A percentile compares a stretch with the other conserved stretches of the same genome.
phyloP scores from a whole-genome alignment of 2,113 vertebrate genomes.

The Microtus oregoni region DNA sequence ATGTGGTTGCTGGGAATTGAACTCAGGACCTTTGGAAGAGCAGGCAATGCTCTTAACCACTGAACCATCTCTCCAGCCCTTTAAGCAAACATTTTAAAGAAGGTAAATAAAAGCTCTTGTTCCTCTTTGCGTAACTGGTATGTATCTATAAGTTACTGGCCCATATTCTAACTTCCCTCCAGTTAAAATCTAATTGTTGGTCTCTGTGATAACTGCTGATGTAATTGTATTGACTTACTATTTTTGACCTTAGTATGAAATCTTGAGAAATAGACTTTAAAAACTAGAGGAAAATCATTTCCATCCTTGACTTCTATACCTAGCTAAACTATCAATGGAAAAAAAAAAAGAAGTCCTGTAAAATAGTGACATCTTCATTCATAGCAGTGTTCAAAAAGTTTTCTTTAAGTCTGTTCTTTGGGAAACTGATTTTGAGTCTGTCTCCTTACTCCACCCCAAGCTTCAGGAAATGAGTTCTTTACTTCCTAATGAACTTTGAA shows the following conservation, averaged over 20 bases:
- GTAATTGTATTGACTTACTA: constrained; percentile 40
- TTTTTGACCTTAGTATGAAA: constrained; percentile 23
- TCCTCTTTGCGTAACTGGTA: constrained; percentile 12
- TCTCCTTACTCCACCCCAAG: too few species aligned
- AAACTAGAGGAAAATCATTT: constrained; percentile 29
- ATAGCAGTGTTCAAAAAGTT: constrained; percentile 29
- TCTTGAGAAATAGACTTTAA: constrained; percentile 23
- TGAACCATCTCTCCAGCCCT: too few species aligned
- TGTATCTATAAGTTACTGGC: background rate
- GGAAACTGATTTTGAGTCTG: background rate
- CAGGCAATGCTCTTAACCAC: too few species aligned
- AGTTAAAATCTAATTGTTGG: constrained; percentile 30
- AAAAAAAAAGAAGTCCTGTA: background rate
- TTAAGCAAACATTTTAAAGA: background rate
- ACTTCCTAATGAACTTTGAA: background rate
- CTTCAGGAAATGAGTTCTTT: background rate
- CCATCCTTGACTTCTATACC: constrained; percentile 49
- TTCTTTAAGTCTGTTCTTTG: background rate
- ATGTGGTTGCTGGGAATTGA: too few species aligned
- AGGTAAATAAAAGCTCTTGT: background rate
- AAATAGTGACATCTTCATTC: constrained; percentile 36
- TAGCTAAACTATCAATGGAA: constrained; percentile 28
- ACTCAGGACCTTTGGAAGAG: too few species aligned
- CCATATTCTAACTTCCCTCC: background rate
- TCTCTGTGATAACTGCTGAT: constrained; percentile 7